Base-by-base conservation (phyloP, 2,797 vertebrate species). In the Betta splendens region DNA sequence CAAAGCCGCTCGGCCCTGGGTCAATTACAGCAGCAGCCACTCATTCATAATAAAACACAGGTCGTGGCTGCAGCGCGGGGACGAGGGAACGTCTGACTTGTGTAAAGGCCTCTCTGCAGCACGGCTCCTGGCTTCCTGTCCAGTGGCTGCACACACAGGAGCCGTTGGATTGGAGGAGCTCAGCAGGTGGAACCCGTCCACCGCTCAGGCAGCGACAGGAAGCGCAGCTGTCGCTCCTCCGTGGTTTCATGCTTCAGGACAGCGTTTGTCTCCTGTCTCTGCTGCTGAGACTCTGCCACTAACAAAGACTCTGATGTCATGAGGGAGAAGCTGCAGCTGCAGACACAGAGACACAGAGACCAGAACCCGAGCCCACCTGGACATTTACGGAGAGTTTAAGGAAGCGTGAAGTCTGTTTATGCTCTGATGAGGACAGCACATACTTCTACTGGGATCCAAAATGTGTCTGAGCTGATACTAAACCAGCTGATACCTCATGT, bases 1-100 rank as follows among this genome's bases (percentile, higher is more conserved):
- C 84, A 86, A 81, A 84, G 72, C 63, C 17, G 21, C 58, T 72
- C 48, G 42, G 47, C 54, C 55, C 45, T 5, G 48, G 53, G 64
- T 87, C 74, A 80, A 85, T 83, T 83, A 77, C 77, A 81, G 68
- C 28, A 28, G 67, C 47, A 50, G 39, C 28, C 59, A 38, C 15
- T 85, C 81, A 83, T 83, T 80, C 79, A 83, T 83, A 78, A 88
- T 86, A 38, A 79, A 85, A 80, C 80, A 81, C 68, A 66, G 73
- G 70, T 61, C 51, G 35, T 81, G 72, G 80, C 59, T 35, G 1
- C 81, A 66, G 47, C 50, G 56, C 36, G 26, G 49, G 7, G 47
- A 66, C 18, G 56, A 63, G 33, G 37, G 38, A 68, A 68, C 68
- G 32, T 75, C 48, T 67, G 38, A 0, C 31, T 18, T n/a, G n/a